Conservation (phyloP, 2,888 invertebrate genomes). For the Stenichneumon culpator region DNA sequence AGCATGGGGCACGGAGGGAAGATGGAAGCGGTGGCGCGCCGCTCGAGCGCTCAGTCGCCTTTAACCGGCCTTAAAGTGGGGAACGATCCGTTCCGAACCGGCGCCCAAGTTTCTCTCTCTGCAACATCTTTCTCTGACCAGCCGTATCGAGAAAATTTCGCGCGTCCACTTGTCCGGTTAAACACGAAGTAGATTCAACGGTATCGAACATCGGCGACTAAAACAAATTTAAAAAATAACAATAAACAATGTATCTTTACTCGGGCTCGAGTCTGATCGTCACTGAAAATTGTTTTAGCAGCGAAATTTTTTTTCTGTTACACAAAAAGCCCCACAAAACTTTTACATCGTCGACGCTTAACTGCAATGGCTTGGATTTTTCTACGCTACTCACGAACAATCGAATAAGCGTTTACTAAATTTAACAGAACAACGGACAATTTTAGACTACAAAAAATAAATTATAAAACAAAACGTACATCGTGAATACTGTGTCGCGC, state of each 20-base stretch:
- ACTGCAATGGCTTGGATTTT: conserved; percentile 53
- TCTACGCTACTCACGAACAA: conserved; percentile 25
- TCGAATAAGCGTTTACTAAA: conserved; percentile 38
- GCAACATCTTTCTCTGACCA: neutral
- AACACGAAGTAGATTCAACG: neutral
- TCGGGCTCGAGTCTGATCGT: conserved; percentile 35
- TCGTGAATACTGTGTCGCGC: conserved; percentile 35
- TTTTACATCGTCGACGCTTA: conserved; percentile 5
- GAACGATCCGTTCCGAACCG: conserved; percentile 69
- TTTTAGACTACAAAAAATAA: neutral
- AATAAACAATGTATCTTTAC: conserved; percentile 62
- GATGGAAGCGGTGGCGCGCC: conserved; percentile 77
- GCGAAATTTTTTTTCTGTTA: conserved; percentile 40
- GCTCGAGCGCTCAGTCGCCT: conserved; percentile 80
- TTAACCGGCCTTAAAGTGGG: conserved; percentile 79
- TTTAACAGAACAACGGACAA: neutral
- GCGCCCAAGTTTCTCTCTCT: conserved; percentile 49
- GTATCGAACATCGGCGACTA: neutral
- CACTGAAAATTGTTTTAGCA: conserved; percentile 43
- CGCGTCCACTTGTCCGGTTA: conserved; percentile 21
- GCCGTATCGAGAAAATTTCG: conserved; percentile 12
- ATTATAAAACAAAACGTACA: neutral
- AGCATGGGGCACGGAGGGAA: conserved; percentile 76
- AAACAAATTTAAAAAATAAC: neutral
- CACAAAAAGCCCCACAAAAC: conserved; percentile 50